Evolutionary conservation across 2,113 vertebrate species (phyloP).

Genomic region (Zonotrichia leucophrys): DNA sequence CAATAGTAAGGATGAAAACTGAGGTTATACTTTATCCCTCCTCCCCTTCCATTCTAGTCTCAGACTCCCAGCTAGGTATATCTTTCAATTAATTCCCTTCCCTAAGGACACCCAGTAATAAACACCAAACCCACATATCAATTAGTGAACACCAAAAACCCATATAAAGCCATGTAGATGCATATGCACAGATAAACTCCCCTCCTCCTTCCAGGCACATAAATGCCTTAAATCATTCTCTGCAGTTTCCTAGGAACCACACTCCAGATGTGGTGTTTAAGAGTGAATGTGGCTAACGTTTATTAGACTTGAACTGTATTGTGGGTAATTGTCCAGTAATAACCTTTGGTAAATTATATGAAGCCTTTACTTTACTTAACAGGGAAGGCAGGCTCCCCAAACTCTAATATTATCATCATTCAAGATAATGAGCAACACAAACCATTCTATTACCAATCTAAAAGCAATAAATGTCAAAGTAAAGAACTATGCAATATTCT

Average conservation of each 20-base stretch:
- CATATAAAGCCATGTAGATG: neutral
- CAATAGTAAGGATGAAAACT: neutral
- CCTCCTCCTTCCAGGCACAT: neutral
- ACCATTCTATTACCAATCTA: slow-evolving; percentile 80
- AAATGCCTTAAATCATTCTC: neutral
- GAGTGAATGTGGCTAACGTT: slow-evolving; percentile 65
- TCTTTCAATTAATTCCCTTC: neutral
- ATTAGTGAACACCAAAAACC: neutral
- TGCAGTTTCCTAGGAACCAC: slow-evolving; percentile 46
- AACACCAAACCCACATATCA: neutral
- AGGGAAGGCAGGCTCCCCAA: slow-evolving; percentile 67
- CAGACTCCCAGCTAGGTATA: neutral
- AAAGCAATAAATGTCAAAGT: slow-evolving; percentile 82
- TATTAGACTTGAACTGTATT: slow-evolving; percentile 78
- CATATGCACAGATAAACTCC: neutral
- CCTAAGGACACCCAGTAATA: neutral
- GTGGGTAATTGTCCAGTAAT: slow-evolving; percentile 79
- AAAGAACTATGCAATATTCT: slow-evolving; percentile 82
- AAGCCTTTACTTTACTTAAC: slow-evolving; percentile 75
- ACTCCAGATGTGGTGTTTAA: slow-evolving; percentile 68
- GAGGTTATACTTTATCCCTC: neutral
- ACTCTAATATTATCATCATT: slow-evolving; percentile 79
- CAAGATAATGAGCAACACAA: slow-evolving; percentile 81
- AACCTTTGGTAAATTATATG: slow-evolving; percentile 76
- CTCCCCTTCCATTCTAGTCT: neutral